Conservation (phyloP, 2,888 invertebrate species). For the Anaspis maculata region DNA sequence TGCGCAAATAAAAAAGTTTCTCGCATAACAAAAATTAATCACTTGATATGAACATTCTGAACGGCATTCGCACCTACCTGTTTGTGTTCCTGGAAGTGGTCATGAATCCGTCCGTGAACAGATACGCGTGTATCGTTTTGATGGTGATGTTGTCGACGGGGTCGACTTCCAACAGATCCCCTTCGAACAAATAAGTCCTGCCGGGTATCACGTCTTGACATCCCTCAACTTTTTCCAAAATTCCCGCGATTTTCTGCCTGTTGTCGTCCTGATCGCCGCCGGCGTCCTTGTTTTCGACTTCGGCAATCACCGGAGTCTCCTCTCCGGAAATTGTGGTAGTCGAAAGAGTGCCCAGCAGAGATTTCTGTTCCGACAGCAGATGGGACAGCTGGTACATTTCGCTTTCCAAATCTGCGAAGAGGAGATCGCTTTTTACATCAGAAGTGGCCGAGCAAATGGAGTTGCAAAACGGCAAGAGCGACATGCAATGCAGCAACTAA, state of each 20-base stretch:
- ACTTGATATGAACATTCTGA: too few relatives aligned
- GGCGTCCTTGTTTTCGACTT: constrained; percentile 38
- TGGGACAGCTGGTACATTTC: constrained; percentile 98
- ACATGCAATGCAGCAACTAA: too few relatives aligned
- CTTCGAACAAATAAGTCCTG: constrained; percentile 78
- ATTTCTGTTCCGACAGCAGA: constrained; percentile 85
- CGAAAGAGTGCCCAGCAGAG: constrained; percentile 67
- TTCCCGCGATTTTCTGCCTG: constrained; percentile 56
- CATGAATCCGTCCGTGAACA: constrained; percentile 89
- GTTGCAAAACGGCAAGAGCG: too few relatives aligned
- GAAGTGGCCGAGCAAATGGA: too few relatives aligned
- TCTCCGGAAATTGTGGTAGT: constrained; percentile 57
- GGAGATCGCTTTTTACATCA: too few relatives aligned
- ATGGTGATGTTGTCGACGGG: constrained; percentile 77
- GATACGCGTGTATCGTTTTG: constrained; percentile 83
- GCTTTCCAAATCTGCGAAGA: constrained; percentile 73
- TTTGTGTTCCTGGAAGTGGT: constrained; percentile 74
- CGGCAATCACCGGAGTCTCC: constrained; percentile 34
- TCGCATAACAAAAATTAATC: too few relatives aligned
- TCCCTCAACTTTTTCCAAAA: constrained; percentile 82
- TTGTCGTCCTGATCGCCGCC: constrained; percentile 46
- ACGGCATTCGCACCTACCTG: too few relatives aligned
- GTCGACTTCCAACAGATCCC: constrained; percentile 84
- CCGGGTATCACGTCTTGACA: constrained; percentile 69
- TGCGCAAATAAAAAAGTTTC: too few relatives aligned